Conservation (phyloP, 64 coral and sea anemone species). For the Platygyra sinensis region DNA sequence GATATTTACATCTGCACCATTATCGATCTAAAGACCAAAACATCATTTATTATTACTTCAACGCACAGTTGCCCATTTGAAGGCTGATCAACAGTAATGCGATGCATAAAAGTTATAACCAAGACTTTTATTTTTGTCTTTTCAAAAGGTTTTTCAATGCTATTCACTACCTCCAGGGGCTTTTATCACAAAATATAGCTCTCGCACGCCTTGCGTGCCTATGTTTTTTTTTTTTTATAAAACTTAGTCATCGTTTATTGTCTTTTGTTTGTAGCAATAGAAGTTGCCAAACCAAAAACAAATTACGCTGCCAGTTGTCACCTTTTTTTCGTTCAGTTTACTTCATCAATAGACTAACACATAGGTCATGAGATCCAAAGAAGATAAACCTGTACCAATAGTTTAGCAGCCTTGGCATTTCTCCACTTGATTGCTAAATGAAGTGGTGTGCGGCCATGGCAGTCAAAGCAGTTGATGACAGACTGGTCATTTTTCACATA, state of each 20-base stretch:
- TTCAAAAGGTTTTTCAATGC: too few relatives aligned
- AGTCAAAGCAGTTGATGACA: conserved; percentile 69
- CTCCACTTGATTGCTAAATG: conserved; percentile 80
- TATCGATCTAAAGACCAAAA: conserved; percentile 28
- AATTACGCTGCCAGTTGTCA: too few relatives aligned
- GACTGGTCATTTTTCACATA: conserved; percentile 35
- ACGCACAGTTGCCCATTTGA: background rate
- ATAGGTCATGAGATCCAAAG: background rate
- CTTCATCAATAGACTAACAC: background rate
- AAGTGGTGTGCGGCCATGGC: conserved; percentile 73
- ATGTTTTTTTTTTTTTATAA: too few relatives aligned
- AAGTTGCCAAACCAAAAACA: too few relatives aligned
- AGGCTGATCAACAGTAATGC: too few relatives aligned
- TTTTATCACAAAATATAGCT: too few relatives aligned
- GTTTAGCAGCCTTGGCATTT: conserved; percentile 60
- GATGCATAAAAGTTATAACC: too few relatives aligned
- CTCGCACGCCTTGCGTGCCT: too few relatives aligned
- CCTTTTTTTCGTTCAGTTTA: background rate
- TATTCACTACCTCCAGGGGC: too few relatives aligned
- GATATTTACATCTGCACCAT: conserved; percentile 54
- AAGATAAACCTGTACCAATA: conserved; percentile 45
- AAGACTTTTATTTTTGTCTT: too few relatives aligned
- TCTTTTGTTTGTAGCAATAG: too few relatives aligned
- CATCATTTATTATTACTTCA: background rate
- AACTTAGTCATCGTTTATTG: too few relatives aligned